phyloP scores from a whole-genome alignment of 2,797 vertebrate genomes.

The Limosa lapponica region DNA sequence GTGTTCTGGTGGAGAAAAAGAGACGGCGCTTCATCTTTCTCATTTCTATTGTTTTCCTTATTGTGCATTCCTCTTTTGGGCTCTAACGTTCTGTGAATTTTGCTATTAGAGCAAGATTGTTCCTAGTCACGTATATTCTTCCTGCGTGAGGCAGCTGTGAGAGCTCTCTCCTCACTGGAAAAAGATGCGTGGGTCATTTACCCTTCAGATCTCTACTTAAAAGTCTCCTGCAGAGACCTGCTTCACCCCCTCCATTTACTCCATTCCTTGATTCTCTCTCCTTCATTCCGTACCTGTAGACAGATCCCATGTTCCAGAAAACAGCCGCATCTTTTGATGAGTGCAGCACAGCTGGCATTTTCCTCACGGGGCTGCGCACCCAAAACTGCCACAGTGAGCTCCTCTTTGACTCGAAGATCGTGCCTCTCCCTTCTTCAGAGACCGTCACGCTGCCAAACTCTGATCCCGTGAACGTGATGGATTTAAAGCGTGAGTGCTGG shows the following conservation, averaged over 20 bases:
- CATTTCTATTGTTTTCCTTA: not conserved
- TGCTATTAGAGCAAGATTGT: not conserved
- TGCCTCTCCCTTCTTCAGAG: slow-evolving; percentile 81
- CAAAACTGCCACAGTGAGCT: slow-evolving; percentile 85
- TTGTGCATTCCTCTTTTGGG: not conserved
- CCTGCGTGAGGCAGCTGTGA: not conserved
- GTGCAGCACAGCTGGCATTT: slow-evolving; percentile 89
- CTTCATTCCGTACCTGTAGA: slow-evolving; percentile 66
- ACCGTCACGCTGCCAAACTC: slow-evolving; percentile 65
- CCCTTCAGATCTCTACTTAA: not conserved
- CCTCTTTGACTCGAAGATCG: slow-evolving; percentile 83
- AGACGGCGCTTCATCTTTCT: not conserved
- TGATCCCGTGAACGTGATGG: slow-evolving; percentile 70
- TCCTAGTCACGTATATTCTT: not conserved
- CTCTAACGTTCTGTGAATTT: not conserved
- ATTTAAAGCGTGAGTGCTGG: slow-evolving; percentile 80
- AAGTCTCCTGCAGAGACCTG: not conserved
- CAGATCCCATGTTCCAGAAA: slow-evolving; percentile 93
- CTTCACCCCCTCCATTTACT: not conserved
- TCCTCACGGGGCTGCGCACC: slow-evolving; percentile 85
- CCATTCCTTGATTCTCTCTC: not conserved
- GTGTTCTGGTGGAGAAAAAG: not conserved
- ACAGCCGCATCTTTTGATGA: slow-evolving; percentile 90
- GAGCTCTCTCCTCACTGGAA: not conserved
- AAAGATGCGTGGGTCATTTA: not conserved